These are phyloP conservation scores for Crambe crambe DNA, from an alignment of 37 sponge, comb jelly and placozoan species.

Conservation along the genomic window DNA sequence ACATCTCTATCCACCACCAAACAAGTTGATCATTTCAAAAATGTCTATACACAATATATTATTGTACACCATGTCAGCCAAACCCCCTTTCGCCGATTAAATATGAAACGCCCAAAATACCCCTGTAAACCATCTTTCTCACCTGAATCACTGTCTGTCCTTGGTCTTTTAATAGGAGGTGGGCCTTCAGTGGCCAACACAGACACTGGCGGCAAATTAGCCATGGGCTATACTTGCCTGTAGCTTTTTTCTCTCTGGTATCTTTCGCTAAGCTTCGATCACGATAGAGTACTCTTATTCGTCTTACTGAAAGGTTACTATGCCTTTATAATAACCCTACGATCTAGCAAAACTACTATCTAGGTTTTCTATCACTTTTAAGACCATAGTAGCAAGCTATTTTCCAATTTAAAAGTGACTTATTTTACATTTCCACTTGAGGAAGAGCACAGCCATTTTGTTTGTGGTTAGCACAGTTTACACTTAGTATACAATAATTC, in stretches of 20 bases:
- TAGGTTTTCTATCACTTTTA: background rate
- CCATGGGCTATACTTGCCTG: slow-evolving; percentile 16
- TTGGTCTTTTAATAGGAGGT: slow-evolving; percentile 35
- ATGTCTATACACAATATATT: too few species aligned
- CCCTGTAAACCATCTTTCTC: too few species aligned
- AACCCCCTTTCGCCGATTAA: slow-evolving; percentile 20
- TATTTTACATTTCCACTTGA: slow-evolving; percentile 30
- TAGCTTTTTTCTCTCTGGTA: background rate
- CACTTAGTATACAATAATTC: slow-evolving; percentile 15
- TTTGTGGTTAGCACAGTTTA: slow-evolving; percentile 58
- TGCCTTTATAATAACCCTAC: background rate
- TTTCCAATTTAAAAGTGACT: background rate
- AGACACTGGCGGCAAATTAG: background rate
- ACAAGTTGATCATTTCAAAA: background rate
- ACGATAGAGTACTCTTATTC: background rate
- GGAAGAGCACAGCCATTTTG: slow-evolving; percentile 68
- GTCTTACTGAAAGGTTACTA: background rate
- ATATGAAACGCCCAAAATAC: slow-evolving; percentile 8
- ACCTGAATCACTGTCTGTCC: slow-evolving; percentile 23
- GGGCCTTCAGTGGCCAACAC: slow-evolving; percentile 25
- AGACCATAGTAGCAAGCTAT: slow-evolving; percentile 1
- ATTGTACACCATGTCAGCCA: slow-evolving; percentile 22
- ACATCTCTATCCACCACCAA: background rate
- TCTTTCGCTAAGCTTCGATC: slow-evolving; percentile 7
- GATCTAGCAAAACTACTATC: background rate